Evolutionary conservation across 2,113 vertebrate genomes (phyloP), one percentile per base, ranked within the genome.

Genomic region (Apeltes quadracus): DNA sequence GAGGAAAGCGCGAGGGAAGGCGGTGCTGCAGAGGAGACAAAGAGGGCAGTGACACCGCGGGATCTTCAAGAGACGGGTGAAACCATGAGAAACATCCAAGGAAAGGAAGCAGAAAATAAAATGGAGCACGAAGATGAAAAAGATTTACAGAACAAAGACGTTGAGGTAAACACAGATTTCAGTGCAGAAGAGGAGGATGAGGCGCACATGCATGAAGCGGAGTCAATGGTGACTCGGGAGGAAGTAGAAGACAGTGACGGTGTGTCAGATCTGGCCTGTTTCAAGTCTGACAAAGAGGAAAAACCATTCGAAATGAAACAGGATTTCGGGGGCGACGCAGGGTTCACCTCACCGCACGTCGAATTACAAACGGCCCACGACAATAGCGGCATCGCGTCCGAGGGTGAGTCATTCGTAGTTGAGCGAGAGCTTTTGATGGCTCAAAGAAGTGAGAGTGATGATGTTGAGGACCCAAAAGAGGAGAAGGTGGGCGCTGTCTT

Each of bases 31-130:
- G 66, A 69, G 5, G 2, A 75, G 8, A 18, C 20, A 0, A 22
- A n/a, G 22, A 36, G 13, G 7, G 8, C 10, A 43, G 1, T 29
- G 14, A 56, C 22, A 22, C 7, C 1, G 0, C 2, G 41, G 18
- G 61, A 59, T 32, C 16, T 5, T n/a, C 51, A 64, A 54, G 7
- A 38, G 43, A 57, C 55, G n/a, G 32, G 61, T 14, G 57, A 80
- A 38, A 58, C 39, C 2, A 7, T 12, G 50, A 51, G 22, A 51
- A 51, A 51, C 2, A 50, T 50, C 36, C 62, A 72, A 39, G 12
- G 54, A 18, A 43, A 34, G 25, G 73, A 68, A 27, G 70, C 80
- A 14, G 71, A 55, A 0, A 36, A 61, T 44, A 16, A 66, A 68
- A 72, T 46, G 29, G 0, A 12, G 3, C 18, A 12, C 44, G 69